These are phyloP conservation scores for Ectemnius lituratus DNA, from an alignment of 2,888 invertebrate species.

Conservation along the genomic window DNA sequence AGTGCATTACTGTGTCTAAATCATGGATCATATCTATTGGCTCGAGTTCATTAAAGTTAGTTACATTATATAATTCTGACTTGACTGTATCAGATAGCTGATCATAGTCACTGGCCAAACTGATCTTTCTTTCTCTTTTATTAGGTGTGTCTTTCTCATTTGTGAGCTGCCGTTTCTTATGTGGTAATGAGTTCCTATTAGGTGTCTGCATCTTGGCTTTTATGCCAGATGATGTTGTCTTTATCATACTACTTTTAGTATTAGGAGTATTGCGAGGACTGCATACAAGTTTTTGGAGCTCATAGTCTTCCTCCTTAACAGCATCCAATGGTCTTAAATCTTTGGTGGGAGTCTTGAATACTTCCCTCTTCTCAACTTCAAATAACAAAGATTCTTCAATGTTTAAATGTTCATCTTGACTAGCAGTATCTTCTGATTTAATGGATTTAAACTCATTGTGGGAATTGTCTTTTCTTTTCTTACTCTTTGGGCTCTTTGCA, in stretches of 20 bases:
- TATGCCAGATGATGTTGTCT: neutral
- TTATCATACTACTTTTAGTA: neutral
- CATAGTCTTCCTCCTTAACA: constrained; percentile 9
- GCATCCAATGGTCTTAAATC: neutral
- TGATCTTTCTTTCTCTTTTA: constrained; percentile 21
- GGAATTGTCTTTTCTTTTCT: too few species aligned
- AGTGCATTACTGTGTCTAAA: constrained; percentile 40
- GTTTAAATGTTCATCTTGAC: too few species aligned
- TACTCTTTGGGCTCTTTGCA: too few species aligned
- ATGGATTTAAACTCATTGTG: too few species aligned
- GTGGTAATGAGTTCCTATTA: too few species aligned
- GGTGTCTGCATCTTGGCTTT: too few species aligned
- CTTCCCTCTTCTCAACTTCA: constrained; percentile 29
- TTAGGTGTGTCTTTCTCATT: neutral
- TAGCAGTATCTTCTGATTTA: too few species aligned
- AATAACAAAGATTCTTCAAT: constrained; percentile 4
- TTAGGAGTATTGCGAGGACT: neutral
- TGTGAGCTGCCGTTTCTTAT: neutral
- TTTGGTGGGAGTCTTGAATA: constrained; percentile 9
- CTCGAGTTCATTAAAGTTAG: constrained; percentile 41
- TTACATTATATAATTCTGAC: constrained; percentile 38
- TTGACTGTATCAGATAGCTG: constrained; percentile 37
- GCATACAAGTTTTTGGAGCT: too few species aligned
- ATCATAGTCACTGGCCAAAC: constrained; percentile 25
- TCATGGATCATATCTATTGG: constrained; percentile 54